Conservation (phyloP, 2,113 vertebrate genomes). For the Onychostruthus taczanowskii region DNA sequence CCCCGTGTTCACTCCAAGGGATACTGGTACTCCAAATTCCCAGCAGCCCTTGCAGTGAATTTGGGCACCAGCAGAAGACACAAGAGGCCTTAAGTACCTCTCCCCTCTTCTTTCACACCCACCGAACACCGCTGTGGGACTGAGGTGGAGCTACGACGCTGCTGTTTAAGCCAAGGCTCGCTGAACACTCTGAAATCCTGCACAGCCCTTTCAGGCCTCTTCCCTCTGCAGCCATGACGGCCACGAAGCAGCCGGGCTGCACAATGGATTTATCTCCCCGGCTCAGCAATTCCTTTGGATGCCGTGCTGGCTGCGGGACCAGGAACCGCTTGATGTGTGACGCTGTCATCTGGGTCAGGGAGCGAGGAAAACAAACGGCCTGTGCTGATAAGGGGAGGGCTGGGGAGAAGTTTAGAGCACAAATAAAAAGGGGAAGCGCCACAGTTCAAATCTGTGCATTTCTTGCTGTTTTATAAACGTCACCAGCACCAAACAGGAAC, state of each 20-base stretch:
- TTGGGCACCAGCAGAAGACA: accelerated
- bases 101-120: neutral
- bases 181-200: neutral
- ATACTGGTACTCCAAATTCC: too few species aligned
- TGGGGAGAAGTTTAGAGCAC: neutral
- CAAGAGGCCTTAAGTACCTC: neutral
- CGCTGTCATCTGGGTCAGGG: neutral
- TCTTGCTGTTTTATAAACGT: accelerated
- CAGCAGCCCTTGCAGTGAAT: neutral
- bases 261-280: slow-evolving; percentile 21
- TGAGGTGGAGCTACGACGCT: accelerated
- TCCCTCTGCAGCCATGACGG: neutral
- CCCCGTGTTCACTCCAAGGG: too few species aligned
- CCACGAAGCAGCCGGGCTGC: neutral
- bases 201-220: neutral
- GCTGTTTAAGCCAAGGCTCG: neutral
- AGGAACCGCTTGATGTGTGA: neutral
- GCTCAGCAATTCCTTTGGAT: slow-evolving; percentile 34
- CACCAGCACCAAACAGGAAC: accelerated
- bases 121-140: accelerated
- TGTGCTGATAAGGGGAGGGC: neutral
- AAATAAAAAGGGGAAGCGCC: neutral
- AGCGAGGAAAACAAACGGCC: neutral
- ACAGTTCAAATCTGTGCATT: neutral
- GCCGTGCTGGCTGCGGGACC: neutral